Percentiles rank a stretch among this genome's conserved stretches.
Evolutionary conservation across 2,888 invertebrate genomes (phyloP).

Genomic region (Caenorhabditis sulstoni): DNA sequence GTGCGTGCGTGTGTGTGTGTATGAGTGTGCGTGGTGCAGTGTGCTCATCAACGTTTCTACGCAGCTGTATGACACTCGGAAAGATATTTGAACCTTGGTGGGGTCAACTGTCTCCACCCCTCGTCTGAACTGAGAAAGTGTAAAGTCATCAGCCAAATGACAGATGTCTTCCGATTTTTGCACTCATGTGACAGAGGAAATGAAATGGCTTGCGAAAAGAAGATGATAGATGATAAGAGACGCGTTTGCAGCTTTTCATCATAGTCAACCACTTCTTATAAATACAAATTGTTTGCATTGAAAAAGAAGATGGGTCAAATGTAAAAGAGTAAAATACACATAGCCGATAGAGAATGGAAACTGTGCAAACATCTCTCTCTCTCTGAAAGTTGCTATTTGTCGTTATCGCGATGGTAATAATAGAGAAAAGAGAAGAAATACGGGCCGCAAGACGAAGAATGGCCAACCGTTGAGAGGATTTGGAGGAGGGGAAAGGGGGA

Average conservation of each 20-base stretch:
- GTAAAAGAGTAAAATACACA: not conserved
- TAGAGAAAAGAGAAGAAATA: no score
- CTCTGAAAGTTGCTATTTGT: slow-evolving; percentile 24
- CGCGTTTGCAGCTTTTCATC: not conserved
- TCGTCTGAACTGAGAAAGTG: no score
- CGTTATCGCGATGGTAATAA: slow-evolving; percentile 1
- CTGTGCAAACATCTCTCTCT: slow-evolving; percentile 36
- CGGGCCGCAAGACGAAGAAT: no score
- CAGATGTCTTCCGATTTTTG: no score
- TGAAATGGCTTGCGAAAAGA: not conserved
- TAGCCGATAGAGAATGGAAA: slow-evolving; percentile 3
- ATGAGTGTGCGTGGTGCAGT: no score
- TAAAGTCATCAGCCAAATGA: no score
- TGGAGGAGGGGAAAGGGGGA: slow-evolving; percentile 8
- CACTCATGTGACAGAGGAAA: not conserved
- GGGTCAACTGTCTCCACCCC: not conserved
- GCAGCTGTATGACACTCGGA: no score
- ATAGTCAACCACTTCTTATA: no score
- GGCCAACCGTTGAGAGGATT: not conserved
- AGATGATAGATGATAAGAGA: slow-evolving; percentile 25
- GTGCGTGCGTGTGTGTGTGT: no score
- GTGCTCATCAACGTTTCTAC: no score
- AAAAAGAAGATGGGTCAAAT: slow-evolving; percentile 48
- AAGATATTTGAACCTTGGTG: not conserved
- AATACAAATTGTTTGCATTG: slow-evolving; percentile 34